phyloP scores from a whole-genome alignment of 2,888 invertebrate genomes.

The Drosophila paramelanica region DNA sequence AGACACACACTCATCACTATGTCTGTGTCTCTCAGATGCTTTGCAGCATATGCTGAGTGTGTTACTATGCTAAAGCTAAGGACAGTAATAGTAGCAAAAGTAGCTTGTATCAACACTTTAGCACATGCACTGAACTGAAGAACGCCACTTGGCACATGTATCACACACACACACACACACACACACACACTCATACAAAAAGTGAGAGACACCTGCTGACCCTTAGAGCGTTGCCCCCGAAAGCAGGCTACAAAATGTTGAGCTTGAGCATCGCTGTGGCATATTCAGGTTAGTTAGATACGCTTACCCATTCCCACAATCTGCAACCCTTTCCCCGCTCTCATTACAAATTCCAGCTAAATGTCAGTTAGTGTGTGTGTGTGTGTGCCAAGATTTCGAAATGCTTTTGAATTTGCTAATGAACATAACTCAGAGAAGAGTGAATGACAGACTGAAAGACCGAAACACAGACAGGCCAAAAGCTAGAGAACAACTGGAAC shows the following conservation, averaged over 20 bases:
- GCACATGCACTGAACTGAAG: slow-evolving; percentile 70
- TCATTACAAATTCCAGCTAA: slow-evolving; percentile 60
- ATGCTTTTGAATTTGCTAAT: slow-evolving; percentile 77
- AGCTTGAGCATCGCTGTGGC: slow-evolving; percentile 53
- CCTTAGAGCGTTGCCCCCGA: slow-evolving; percentile 68
- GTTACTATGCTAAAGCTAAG: slow-evolving; percentile 65
- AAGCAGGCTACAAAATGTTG: slow-evolving; percentile 57
- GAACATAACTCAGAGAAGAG: slow-evolving; percentile 71
- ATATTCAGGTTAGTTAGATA: slow-evolving; percentile 70
- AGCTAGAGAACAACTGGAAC: slow-evolving; percentile 16
- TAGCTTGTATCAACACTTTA: slow-evolving; percentile 79
- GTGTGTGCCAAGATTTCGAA: slow-evolving; percentile 55
- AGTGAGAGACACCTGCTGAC: slow-evolving; percentile 64
- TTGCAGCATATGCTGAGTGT: slow-evolving; percentile 48
- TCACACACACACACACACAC: neutral
- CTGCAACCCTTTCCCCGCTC: slow-evolving; percentile 8
- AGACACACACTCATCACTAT: slow-evolving; percentile 5
- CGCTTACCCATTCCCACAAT: neutral
- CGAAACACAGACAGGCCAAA: neutral
- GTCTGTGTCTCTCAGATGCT: neutral
- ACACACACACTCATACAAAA: slow-evolving; percentile 13
- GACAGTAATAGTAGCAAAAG: slow-evolving; percentile 61
- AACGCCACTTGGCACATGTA: slow-evolving; percentile 54
- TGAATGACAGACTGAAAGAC: slow-evolving; percentile 35
- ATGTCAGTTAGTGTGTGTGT: slow-evolving; percentile 34